These are phyloP conservation scores for Neoarius graeffei DNA, from an alignment of 2,113 vertebrate species.

Conservation along the genomic window DNA sequence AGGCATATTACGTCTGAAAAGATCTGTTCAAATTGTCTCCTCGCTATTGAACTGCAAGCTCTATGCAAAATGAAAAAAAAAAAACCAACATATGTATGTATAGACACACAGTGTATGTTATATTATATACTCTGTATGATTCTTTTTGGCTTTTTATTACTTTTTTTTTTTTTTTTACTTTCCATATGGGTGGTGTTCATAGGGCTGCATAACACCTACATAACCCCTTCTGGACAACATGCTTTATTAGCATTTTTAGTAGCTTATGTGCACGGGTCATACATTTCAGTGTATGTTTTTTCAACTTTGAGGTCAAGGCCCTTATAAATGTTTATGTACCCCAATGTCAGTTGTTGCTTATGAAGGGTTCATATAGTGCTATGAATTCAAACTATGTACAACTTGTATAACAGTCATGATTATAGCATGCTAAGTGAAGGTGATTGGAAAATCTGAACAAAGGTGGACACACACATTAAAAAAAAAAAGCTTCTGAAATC, in stretches of 20 bases:
- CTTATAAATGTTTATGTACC: neutral
- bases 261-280: too few relatives aligned
- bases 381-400: neutral
- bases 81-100: neutral
- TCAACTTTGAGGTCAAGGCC: neutral
- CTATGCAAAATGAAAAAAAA: neutral
- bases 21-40: slow-evolving; percentile 56
- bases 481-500: neutral
- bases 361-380: neutral
- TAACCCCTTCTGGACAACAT: neutral
- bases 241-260: neutral
- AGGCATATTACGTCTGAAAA: slow-evolving; percentile 60
- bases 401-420: neutral
- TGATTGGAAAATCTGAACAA: neutral
- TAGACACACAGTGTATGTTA: neutral
- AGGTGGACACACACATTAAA: neutral
- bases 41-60: slow-evolving; percentile 37
- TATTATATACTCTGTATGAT: neutral
- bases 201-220: neutral
- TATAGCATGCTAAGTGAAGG: neutral
- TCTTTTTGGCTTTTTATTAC: neutral
- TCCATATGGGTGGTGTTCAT: neutral
- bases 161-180: too few relatives aligned
- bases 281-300: neutral
- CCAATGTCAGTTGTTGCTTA: neutral